phyloP scores from a whole-genome alignment of 2,113 vertebrate genomes.

The Hemiprocne comata region DNA sequence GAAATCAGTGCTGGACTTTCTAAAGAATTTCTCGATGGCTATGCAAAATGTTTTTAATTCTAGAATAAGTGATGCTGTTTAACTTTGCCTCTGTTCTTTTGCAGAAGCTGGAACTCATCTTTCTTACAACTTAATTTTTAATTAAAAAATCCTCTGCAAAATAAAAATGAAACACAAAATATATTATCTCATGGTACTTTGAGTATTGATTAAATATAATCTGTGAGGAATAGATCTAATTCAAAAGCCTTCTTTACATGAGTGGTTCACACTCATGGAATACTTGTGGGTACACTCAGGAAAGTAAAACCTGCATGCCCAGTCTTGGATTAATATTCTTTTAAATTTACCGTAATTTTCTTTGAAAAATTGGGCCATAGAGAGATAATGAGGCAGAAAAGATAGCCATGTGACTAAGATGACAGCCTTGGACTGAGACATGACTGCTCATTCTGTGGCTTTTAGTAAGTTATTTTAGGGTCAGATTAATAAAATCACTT shows the following conservation, averaged over 20 bases:
- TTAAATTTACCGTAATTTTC: neutral
- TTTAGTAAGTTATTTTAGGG: neutral
- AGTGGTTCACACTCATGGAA: neutral
- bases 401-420: neutral
- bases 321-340: neutral
- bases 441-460: neutral
- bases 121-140: neutral
- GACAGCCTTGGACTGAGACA: neutral
- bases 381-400: neutral
- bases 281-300: neutral
- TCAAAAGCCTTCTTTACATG: neutral
- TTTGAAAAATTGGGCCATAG: neutral
- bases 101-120: neutral
- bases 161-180: neutral
- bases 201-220: neutral
- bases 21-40: neutral
- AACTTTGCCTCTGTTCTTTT: neutral
- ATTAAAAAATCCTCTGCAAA: neutral
- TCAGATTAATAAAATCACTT: neutral
- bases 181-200: neutral
- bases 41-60: neutral
- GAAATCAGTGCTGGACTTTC: neutral
- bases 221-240: neutral
- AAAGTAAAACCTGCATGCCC: neutral
- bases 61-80: neutral